phyloP scores from a whole-genome alignment of 2,113 vertebrate genomes.

The Monarcha castaneiventris region DNA sequence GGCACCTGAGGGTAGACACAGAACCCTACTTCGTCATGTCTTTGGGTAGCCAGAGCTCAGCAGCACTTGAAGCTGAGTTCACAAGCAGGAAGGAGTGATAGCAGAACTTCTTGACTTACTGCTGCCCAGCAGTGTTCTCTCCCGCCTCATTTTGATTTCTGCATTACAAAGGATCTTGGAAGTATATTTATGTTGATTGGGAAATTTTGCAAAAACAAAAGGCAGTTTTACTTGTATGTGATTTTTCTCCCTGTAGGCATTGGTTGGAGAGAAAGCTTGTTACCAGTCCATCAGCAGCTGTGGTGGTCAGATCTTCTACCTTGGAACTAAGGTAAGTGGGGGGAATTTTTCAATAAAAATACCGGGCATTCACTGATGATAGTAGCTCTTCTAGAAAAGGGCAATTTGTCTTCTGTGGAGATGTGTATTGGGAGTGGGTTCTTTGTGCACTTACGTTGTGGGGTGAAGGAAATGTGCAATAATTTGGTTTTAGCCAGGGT shows the following conservation, averaged over 20 bases:
- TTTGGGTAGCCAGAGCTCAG: not conserved
- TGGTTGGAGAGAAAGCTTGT: conserved; percentile 97
- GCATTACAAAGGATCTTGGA: not conserved
- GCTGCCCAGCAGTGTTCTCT: not conserved
- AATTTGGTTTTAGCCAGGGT: not conserved
- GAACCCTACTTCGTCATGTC: not conserved
- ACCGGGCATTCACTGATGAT: not conserved
- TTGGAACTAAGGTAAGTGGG: conserved; percentile 90
- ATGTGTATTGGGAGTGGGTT: not conserved
- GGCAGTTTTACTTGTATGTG: not conserved
- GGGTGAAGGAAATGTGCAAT: not conserved
- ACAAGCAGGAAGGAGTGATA: not conserved
- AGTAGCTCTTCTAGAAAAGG: not conserved
- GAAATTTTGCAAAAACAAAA: not conserved
- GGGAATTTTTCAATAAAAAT: not conserved
- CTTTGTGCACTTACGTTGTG: not conserved
- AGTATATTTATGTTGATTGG: not conserved
- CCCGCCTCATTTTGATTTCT: not conserved
- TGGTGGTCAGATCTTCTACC: conserved; percentile 91
- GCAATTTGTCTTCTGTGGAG: not conserved
- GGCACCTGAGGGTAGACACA: not conserved
- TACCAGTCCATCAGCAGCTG: conserved; percentile 94
- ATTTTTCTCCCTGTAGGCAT: conserved; percentile 76
- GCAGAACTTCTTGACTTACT: not conserved
- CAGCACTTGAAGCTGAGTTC: not conserved